Percentiles rank a stretch among this genome's conserved stretches.
phyloP scores from a whole-genome alignment of 2,888 invertebrate species.

The Pterobdella sp. region DNA sequence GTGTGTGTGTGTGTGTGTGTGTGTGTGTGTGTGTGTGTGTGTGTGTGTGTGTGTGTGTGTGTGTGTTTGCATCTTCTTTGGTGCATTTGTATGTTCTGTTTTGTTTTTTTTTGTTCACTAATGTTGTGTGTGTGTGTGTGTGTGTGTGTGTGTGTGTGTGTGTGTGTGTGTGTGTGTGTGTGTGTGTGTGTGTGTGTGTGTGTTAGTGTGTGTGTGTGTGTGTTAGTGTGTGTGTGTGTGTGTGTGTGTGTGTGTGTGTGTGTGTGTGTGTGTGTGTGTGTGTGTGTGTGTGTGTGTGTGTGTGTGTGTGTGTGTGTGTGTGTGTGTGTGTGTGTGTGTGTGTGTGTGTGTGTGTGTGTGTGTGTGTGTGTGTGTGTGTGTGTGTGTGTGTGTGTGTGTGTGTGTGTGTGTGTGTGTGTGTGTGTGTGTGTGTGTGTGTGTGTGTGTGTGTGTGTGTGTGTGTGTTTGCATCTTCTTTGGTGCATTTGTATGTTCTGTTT shows the following conservation, averaged over 20 bases:
- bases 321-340: slow-evolving; percentile 29
- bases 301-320: slow-evolving; percentile 28
- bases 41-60: slow-evolving; percentile 1
- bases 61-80: not conserved
- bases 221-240: slow-evolving; percentile 18
- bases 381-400: slow-evolving; percentile 14
- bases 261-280: slow-evolving; percentile 28
- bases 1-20: slow-evolving; percentile 1
- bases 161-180: slow-evolving; percentile 19
- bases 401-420: not conserved
- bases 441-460: slow-evolving; percentile 13
- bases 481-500: not conserved
- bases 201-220: slow-evolving; percentile 23
- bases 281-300: slow-evolving; percentile 29
- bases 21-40: slow-evolving; percentile 1
- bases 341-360: slow-evolving; percentile 24
- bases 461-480: not conserved
- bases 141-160: slow-evolving; percentile 23
- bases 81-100: slow-evolving; percentile 4
- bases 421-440: not conserved
- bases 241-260: slow-evolving; percentile 28
- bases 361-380: slow-evolving; percentile 22
- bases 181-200: slow-evolving; percentile 27
- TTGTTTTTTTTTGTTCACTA: not conserved
- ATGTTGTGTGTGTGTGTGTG: slow-evolving; percentile 18